These are phyloP conservation scores for Conchocele bisecta DNA, from an alignment of 2,888 invertebrate species.

Conservation along the genomic window DNA sequence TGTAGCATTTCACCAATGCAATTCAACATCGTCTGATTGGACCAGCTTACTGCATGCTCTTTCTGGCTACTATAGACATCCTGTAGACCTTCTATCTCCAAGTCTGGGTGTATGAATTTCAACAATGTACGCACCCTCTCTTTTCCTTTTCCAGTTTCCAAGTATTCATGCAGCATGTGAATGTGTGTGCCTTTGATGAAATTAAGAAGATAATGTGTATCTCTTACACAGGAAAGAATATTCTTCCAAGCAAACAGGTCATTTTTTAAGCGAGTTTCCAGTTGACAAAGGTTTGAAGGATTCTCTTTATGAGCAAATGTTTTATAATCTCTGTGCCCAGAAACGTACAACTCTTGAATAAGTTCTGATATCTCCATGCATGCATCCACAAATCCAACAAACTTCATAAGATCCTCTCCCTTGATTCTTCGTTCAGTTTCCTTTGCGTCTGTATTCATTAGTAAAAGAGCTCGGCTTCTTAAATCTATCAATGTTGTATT, in stretches of 20 bases:
- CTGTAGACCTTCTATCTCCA: conserved; percentile 7
- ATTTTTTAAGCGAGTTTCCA: too few relatives aligned
- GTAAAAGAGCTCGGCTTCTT: conserved; percentile 59
- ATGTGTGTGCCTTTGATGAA: conserved; percentile 58
- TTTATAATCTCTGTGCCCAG: conserved; percentile 29
- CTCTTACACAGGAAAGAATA: conserved; percentile 26
- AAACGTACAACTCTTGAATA: conserved; percentile 2
- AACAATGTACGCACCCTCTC: conserved; percentile 32
- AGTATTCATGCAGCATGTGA: conserved; percentile 42
- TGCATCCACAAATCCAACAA: conserved; percentile 13
- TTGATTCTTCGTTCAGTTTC: background rate
- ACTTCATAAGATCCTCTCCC: conserved; percentile 18
- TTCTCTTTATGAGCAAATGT: too few relatives aligned
- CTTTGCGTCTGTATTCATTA: conserved; percentile 50
- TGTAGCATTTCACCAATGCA: conserved; percentile 44
- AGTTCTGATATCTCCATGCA: conserved; percentile 31
- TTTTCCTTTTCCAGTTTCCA: conserved; percentile 17
- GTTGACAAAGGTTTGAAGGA: too few relatives aligned
- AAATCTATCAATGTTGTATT: conserved; percentile 47
- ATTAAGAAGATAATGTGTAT: conserved; percentile 50
- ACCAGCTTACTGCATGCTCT: background rate
- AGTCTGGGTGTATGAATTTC: conserved; percentile 49
- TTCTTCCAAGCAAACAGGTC: conserved; percentile 56
- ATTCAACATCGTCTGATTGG: conserved; percentile 6
- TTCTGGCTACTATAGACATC: conserved; percentile 1